Evolutionary conservation across 2,113 vertebrate species (phyloP), one percentile per base, ranked within the genome.

Genomic region (Equus przewalskii): DNA sequence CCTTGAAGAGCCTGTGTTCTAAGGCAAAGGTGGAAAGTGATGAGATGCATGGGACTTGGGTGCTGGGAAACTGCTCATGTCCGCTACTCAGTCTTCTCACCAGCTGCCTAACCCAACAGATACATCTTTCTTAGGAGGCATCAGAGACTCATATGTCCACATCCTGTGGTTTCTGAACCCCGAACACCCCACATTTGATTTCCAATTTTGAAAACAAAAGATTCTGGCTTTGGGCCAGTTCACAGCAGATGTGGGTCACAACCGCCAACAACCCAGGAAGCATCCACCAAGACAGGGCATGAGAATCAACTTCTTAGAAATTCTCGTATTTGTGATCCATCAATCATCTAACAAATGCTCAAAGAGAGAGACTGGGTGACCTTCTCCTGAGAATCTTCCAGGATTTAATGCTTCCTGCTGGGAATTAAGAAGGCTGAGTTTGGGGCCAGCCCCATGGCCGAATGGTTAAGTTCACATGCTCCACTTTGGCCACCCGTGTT

Each of bases 241-340:
- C 58, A 85, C 75, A 97, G 44, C 98, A 96, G 96, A 93, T 97
- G 96, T 90, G n/a, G 21, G 75, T 83, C 58, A 86, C 80, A 97
- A 95, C 92, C 13, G 10, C 95, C 96, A 98, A 87, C 94, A 88
- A 87, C 89, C 21, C 92, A 92, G 87, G 89, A 97, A 95, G 69
- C 69, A 64, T 88, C 76, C 49, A 51, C 56, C 64, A 83, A 51
- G 92, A 64, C 75, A 65, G 49, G 44, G 75, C 80, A 69, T 98
- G 97, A 98, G 97, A 98, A 97, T 51, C 73, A 14, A 44, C 54
- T 72, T 96, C 95, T 92, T 46, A 94, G 54, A 92, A 56, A 97
- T 96, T 97, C 97, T 80, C 96, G 94, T 83, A 44, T 26, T 33
- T 33, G 14, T 62, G 60, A 65, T 69, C 33, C 58, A 73, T 94